Conservation (phyloP, 2,888 invertebrate species). For the Phaonia tiefii region DNA sequence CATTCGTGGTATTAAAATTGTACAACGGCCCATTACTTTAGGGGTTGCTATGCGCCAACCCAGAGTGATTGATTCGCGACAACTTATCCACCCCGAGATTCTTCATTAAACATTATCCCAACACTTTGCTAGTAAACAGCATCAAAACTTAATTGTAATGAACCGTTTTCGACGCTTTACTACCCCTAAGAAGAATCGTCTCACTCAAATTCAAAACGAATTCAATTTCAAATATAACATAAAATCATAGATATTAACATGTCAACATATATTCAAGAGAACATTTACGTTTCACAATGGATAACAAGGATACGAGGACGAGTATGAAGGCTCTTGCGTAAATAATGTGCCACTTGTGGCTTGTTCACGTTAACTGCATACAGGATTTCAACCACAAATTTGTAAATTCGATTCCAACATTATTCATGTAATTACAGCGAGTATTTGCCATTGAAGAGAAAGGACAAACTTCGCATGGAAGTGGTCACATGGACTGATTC, state of each 20-base stretch:
- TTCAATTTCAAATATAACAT: conserved; percentile 19
- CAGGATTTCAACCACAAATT: conserved; percentile 46
- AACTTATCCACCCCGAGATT: conserved; percentile 42
- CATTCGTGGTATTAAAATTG: no score
- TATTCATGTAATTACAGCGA: conserved; percentile 23
- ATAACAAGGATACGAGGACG: conserved; percentile 72
- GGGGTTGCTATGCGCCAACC: conserved; percentile 50
- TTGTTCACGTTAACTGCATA: conserved; percentile 55
- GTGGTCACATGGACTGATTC: neutral
- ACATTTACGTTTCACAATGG: conserved; percentile 24
- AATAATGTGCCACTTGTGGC: conserved; percentile 79
- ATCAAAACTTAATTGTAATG: conserved; percentile 72
- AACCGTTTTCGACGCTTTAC: conserved; percentile 47
- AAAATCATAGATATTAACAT: conserved; percentile 37
- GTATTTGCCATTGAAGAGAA: neutral
- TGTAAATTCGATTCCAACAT: conserved; percentile 39
- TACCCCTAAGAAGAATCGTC: conserved; percentile 35
- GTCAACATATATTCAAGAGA: conserved; percentile 50
- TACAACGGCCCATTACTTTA: no score
- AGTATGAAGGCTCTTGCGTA: conserved; percentile 68
- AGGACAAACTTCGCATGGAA: neutral
- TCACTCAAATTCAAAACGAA: no score
- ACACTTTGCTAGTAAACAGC: conserved; percentile 74
- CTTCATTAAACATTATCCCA: conserved; percentile 47
- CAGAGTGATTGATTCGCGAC: conserved; percentile 54